Percentiles rank a stretch among this genome's conserved stretches.
Evolutionary conservation across 2,888 invertebrate species (phyloP).

Genomic region (Eurytoma adleriae): DNA sequence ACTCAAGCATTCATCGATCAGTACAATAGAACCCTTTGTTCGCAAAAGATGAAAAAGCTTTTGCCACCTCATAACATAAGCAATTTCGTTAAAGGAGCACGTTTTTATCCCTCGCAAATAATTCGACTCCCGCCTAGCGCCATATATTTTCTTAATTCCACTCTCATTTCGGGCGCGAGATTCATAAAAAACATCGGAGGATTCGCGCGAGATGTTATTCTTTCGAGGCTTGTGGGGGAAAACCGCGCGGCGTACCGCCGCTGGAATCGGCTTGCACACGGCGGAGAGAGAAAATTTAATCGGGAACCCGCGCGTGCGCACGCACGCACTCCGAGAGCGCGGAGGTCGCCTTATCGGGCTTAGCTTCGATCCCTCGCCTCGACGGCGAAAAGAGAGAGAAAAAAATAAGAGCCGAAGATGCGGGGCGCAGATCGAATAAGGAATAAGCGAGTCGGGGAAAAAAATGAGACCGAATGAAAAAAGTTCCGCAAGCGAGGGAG

Average conservation of each 20-base stretch:
- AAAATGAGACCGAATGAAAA: conserved; percentile 40
- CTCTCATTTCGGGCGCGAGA: background rate
- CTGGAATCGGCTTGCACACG: conserved; percentile 56
- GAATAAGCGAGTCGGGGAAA: conserved; percentile 17
- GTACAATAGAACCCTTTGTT: too few species aligned
- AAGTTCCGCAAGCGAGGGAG: conserved; percentile 16
- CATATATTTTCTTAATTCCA: background rate
- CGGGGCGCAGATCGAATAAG: conserved; percentile 45
- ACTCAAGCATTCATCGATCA: too few species aligned
- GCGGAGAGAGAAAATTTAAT: conserved; percentile 67
- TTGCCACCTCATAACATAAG: too few species aligned
- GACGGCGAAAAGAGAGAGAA: conserved; percentile 27
- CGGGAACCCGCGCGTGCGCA: conserved; percentile 57
- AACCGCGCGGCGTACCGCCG: conserved; percentile 10
- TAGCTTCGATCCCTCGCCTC: conserved; percentile 63
- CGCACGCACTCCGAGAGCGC: conserved; percentile 55
- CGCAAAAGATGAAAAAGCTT: too few species aligned
- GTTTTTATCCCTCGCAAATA: too few species aligned
- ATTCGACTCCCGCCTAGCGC: background rate
- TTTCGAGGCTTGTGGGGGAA: background rate
- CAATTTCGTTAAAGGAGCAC: too few species aligned
- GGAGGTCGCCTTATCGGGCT: conserved; percentile 65
- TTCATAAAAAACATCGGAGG: background rate
- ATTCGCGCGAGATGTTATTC: too few species aligned
- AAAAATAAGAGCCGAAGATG: conserved; percentile 18